Conservation (phyloP, 2,113 vertebrate species). For the Tychaedon coryphoeus region DNA sequence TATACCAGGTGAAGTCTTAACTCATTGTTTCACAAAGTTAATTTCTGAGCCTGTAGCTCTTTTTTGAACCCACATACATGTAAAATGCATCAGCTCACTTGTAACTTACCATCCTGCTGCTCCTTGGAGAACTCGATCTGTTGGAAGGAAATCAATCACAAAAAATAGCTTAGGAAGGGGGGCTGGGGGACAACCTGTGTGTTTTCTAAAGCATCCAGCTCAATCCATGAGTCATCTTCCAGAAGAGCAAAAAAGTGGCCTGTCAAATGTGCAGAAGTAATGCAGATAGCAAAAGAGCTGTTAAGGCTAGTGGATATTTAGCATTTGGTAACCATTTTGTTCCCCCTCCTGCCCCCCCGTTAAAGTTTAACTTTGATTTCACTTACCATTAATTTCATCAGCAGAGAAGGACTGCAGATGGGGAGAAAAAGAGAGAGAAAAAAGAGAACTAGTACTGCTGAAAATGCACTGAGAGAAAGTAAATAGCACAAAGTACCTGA, state of each 20-base stretch:
- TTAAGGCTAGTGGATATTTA: constrained; percentile 28
- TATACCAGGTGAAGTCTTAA: not conserved
- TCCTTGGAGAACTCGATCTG: constrained; percentile 85
- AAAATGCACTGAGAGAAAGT: constrained; percentile 79
- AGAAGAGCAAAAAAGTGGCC: constrained; percentile 56
- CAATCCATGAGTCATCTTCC: constrained; percentile 64
- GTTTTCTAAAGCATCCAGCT: constrained; percentile 65
- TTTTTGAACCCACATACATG: not conserved
- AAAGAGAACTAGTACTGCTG: constrained; percentile 69
- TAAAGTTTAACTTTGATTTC: constrained; percentile 25
- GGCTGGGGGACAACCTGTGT: constrained; percentile 32
- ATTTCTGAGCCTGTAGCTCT: not conserved
- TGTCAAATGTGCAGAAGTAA: constrained; percentile 57
- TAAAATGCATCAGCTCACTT: constrained; percentile 8
- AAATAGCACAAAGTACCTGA: not conserved
- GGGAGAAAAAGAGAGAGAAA: constrained; percentile 55
- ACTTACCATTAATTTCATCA: constrained; percentile 84
- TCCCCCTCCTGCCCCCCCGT: not conserved
- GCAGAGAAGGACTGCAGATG: constrained; percentile 82
- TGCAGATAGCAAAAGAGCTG: constrained; percentile 29
- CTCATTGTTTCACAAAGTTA: not conserved
- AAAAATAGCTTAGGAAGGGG: constrained; percentile 72
- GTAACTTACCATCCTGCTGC: constrained; percentile 84
- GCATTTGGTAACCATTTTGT: not conserved
- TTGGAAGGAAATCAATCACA: constrained; percentile 79